Conservation (phyloP, 2,888 invertebrate genomes). For the Cancer borealis region DNA sequence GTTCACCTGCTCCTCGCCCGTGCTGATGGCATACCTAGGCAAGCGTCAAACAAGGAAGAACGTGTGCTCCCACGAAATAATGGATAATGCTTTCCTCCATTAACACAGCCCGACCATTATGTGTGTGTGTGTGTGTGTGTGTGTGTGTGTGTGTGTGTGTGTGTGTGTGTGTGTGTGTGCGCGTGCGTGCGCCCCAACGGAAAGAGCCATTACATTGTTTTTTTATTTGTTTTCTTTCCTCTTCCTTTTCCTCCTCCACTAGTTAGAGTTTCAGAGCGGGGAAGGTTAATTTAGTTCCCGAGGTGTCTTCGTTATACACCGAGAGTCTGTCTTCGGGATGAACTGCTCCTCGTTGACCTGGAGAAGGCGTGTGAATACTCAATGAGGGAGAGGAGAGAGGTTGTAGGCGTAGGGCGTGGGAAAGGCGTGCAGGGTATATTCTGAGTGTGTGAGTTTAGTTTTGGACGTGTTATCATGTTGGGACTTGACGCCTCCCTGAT, state of each 20-base stretch:
- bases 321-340: too few species aligned
- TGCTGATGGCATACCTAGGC: too few species aligned
- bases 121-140: conserved; percentile 23
- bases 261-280: background rate
- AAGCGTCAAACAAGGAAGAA: too few species aligned
- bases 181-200: background rate
- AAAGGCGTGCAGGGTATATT: background rate
- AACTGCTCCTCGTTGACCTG: too few species aligned
- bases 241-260: background rate
- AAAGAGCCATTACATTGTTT: background rate
- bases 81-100: background rate
- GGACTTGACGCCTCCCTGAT: background rate
- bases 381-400: too few species aligned
- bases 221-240: background rate
- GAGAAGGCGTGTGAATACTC: too few species aligned
- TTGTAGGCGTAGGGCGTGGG: background rate
- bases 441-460: background rate
- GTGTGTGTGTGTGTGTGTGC: conserved; percentile 15
- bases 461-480: background rate
- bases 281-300: background rate
- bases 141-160: background rate
- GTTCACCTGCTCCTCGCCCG: too few species aligned
- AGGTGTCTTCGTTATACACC: background rate
- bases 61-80: background rate
- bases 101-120: background rate